Percentiles rank a stretch among this genome's conserved stretches.
These are phyloP conservation scores for Neotragus pygmaeus DNA, from an alignment of 2,113 vertebrate genomes.

Conservation along the genomic window DNA sequence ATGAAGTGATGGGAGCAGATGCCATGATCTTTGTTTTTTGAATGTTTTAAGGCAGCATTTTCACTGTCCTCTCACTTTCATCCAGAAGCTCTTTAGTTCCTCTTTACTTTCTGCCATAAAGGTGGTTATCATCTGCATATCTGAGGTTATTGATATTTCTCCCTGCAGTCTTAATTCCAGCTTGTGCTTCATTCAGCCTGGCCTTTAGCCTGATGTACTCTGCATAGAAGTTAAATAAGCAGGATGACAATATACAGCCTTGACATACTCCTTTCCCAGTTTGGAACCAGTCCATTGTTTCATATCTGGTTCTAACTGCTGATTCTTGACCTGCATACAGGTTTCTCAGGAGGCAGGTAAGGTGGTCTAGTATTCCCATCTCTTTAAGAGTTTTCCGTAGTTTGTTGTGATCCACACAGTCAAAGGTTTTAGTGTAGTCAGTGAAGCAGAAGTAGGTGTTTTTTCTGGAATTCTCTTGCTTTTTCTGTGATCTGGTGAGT, in stretches of 20 bases:
- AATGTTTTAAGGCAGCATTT: background rate
- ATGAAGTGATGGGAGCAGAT: background rate
- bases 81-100: background rate
- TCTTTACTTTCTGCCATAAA: background rate
- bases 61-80: background rate
- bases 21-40: background rate
- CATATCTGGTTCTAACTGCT: background rate
- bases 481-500: background rate
- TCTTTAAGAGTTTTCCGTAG: background rate
- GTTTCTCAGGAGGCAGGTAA: background rate
- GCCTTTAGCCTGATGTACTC: background rate
- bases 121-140: background rate
- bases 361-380: background rate
- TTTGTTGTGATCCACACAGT: background rate
- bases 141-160: background rate
- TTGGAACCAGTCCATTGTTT: background rate
- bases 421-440: background rate
- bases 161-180: background rate
- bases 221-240: background rate
- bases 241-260: background rate
- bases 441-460: background rate
- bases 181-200: background rate
- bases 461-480: background rate
- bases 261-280: background rate
- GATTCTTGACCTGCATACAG: background rate